Evolutionary conservation across 2,797 vertebrate genomes (phyloP).

Genomic region (Clarias laeviceps): DNA sequence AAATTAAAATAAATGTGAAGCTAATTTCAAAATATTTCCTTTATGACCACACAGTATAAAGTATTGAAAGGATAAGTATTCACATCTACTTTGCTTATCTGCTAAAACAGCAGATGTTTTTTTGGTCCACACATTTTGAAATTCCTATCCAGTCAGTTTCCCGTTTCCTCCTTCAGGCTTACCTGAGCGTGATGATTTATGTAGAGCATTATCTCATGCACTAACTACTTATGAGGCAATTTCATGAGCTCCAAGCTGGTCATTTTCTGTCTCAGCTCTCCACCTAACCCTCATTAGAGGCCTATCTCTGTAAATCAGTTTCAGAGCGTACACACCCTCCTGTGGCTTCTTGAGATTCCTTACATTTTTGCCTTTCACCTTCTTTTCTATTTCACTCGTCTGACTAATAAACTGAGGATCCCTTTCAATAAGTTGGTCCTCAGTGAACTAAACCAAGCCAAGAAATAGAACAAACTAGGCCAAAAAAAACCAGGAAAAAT

Average conservation of each 20-base stretch:
- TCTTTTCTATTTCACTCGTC: background rate
- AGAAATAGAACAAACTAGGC: background rate
- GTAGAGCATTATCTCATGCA: background rate
- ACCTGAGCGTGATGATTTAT: background rate
- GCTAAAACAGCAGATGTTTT: background rate
- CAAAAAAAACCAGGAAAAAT: background rate
- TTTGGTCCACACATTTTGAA: background rate
- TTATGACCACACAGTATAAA: background rate
- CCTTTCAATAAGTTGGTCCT: background rate
- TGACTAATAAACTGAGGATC: background rate
- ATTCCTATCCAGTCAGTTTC: background rate
- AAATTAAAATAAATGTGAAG: background rate
- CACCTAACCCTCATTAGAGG: conserved; percentile 9
- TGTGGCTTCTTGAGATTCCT: conserved; percentile 32
- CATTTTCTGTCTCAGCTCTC: background rate
- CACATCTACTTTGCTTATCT: background rate
- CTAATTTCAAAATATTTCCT: background rate
- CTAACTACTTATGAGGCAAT: conserved; percentile 2
- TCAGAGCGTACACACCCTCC: conserved; percentile 17
- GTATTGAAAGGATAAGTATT: background rate
- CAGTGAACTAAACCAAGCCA: background rate
- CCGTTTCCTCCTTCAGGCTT: background rate
- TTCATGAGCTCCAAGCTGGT: background rate
- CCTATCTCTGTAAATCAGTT: conserved; percentile 15
- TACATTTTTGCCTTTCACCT: conserved; percentile 27